Evolutionary conservation across 2,113 vertebrate species (phyloP).

Genomic region (Corythaeola cristata): DNA sequence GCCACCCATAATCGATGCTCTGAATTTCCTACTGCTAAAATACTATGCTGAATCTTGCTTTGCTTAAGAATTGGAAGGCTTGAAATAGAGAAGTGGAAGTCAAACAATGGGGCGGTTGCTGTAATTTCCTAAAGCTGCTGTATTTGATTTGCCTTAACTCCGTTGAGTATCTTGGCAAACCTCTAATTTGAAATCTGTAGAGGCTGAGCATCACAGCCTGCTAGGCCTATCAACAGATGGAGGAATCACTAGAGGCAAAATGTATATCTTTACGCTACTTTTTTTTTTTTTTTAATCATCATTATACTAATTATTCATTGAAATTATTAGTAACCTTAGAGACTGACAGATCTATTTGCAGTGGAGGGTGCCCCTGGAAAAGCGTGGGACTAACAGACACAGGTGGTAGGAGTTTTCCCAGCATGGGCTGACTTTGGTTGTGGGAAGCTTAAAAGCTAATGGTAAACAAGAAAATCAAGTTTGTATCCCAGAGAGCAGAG

Average conservation of each 20-base stretch:
- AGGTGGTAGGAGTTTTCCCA: not conserved
- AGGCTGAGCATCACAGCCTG: conserved; percentile 35
- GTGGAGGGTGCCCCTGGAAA: not conserved
- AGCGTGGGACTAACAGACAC: not conserved
- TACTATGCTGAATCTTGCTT: not conserved
- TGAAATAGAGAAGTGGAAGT: not conserved
- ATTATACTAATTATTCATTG: not conserved
- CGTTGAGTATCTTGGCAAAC: conserved; percentile 35
- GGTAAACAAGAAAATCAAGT: not conserved
- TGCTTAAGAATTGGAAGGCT: not conserved
- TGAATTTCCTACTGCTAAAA: not conserved
- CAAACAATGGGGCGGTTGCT: not conserved
- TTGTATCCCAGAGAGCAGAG: not conserved
- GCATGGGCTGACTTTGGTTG: not conserved
- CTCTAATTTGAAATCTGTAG: conserved; percentile 24
- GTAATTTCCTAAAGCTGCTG: conserved; percentile 24
- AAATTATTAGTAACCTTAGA: not conserved
- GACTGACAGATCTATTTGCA: conserved; percentile 4
- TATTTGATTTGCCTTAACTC: conserved; percentile 43
- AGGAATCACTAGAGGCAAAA: conserved; percentile 42
- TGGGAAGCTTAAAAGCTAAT: not conserved
- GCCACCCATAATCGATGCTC: not conserved
- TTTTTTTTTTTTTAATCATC: not conserved
- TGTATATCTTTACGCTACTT: not conserved
- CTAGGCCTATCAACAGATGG: conserved; percentile 54